phyloP scores from a whole-genome alignment of 2,888 invertebrate genomes.

The Mycogona germanica region DNA sequence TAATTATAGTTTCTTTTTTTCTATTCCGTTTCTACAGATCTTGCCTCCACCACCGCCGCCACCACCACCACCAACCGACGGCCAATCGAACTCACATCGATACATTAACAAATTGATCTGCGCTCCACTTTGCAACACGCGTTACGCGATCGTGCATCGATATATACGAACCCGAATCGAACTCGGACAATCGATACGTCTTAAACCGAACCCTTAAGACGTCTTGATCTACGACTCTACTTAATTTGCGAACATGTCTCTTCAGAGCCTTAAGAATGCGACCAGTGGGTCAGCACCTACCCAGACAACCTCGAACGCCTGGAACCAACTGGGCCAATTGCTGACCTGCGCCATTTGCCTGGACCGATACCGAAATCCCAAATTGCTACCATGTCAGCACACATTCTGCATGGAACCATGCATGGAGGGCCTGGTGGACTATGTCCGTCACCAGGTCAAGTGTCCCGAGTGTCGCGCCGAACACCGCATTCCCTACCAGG shows the following conservation, averaged over 20 bases:
- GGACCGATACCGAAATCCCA: constrained; percentile 95
- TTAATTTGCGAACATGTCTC: constrained; percentile 14
- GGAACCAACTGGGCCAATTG: constrained; percentile 59
- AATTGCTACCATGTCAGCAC: constrained; percentile 97
- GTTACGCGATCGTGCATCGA: too few relatives aligned
- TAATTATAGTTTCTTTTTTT: too few relatives aligned
- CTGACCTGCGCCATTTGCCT: constrained; percentile 97
- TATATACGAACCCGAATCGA: too few relatives aligned
- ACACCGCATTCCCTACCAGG: constrained; percentile 91
- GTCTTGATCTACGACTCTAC: too few relatives aligned
- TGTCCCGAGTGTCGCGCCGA: constrained; percentile 97
- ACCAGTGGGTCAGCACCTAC: constrained; percentile 2
- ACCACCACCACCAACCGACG: too few relatives aligned
- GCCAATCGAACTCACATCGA: too few relatives aligned
- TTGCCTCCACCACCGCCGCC: too few relatives aligned
- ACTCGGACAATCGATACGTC: too few relatives aligned
- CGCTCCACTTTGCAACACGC: too few relatives aligned
- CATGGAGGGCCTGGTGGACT: constrained; percentile 92
- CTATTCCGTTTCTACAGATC: too few relatives aligned
- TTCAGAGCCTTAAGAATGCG: background rate
- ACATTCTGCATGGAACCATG: constrained; percentile 99
- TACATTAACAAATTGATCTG: too few relatives aligned
- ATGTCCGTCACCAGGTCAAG: constrained; percentile 87
- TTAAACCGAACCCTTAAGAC: too few relatives aligned
- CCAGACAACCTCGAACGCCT: constrained; percentile 21